Percentiles rank a stretch among this genome's conserved stretches.
phyloP scores from a whole-genome alignment of 2,113 vertebrate species.

The Cariama cristata region DNA sequence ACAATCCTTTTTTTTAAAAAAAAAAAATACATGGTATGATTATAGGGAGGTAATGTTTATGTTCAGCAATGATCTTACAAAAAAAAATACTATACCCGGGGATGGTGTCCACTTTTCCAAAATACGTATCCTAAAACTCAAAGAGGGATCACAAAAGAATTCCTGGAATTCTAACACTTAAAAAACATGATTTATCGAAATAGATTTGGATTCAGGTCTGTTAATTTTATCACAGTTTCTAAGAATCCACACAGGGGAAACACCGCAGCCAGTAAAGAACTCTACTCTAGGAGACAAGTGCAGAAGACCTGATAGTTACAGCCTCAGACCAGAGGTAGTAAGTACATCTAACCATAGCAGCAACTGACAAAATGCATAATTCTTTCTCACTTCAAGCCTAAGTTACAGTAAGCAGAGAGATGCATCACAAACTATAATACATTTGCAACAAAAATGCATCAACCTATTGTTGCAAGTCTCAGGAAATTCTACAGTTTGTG shows the following conservation, averaged over 20 bases:
- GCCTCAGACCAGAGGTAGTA: background rate
- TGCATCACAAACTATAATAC: background rate
- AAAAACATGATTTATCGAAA: background rate
- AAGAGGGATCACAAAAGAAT: background rate
- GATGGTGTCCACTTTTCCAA: background rate
- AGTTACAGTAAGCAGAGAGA: background rate
- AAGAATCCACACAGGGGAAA: background rate
- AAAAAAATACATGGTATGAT: background rate
- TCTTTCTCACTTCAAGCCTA: background rate
- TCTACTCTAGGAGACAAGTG: background rate
- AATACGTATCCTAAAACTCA: background rate
- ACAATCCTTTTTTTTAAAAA: background rate
- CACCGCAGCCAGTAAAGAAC: background rate
- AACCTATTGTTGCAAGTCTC: background rate
- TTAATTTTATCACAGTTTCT: background rate
- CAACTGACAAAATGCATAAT: background rate
- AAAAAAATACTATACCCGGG: background rate
- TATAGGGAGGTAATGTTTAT: background rate
- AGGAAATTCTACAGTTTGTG: background rate
- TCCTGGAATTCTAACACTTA: background rate
- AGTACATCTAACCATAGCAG: background rate
- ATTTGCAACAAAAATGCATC: background rate
- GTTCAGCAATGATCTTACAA: background rate
- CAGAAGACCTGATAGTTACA: background rate
- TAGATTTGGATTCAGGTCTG: background rate